Conservation (phyloP, 1,140 invertebrate species). For the Trichonephila clavipes region DNA sequence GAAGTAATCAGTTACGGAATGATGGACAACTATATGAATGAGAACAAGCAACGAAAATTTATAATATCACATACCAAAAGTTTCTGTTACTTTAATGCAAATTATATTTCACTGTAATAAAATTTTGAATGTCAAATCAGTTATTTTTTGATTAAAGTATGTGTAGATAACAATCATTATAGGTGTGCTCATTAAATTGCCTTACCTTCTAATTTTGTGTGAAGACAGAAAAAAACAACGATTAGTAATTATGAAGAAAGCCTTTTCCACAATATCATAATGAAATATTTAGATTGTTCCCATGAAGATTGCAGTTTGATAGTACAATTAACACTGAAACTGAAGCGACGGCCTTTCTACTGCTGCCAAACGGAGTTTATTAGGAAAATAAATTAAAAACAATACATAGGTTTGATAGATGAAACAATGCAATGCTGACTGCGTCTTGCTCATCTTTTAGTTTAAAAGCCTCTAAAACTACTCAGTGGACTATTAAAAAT, state of each 20-base stretch:
- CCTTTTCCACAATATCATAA: slow-evolving; percentile 11
- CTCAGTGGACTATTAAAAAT: no score
- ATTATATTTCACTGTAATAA: background rate
- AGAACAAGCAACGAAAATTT: background rate
- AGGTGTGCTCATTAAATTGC: background rate
- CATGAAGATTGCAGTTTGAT: slow-evolving; percentile 40
- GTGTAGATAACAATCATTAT: background rate
- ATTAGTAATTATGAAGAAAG: background rate
- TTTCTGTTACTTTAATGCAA: background rate
- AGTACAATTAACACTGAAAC: slow-evolving; percentile 52
- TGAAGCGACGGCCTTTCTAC: slow-evolving; percentile 1
- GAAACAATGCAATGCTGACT: no score
- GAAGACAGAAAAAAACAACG: background rate
- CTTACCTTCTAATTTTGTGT: slow-evolving; percentile 25
- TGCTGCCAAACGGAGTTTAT: background rate
- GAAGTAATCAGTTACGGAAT: background rate
- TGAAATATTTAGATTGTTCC: slow-evolving; percentile 47
- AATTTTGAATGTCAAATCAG: slow-evolving; percentile 34
- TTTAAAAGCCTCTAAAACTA: no score
- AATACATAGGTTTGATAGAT: no score
- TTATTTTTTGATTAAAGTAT: slow-evolving; percentile 38
- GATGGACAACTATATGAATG: background rate
- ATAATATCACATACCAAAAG: background rate
- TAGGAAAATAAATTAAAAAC: background rate
- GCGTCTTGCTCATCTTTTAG: no score